Evolutionary conservation across 2,888 invertebrate genomes (phyloP).

Genomic region (Ichneumoninae sp.): DNA sequence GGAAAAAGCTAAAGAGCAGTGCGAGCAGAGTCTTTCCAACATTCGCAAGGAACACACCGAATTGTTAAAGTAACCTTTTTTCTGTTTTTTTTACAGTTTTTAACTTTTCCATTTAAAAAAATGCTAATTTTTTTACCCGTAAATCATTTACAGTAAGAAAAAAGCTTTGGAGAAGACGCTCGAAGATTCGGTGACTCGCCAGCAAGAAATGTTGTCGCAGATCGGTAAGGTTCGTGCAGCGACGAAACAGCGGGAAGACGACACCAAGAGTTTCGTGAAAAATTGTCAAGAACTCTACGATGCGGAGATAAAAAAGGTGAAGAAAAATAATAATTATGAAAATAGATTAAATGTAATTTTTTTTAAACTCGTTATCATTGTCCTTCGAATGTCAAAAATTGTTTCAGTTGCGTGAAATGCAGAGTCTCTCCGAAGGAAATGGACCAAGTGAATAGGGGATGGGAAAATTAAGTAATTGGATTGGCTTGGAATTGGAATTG

Average conservation of each 20-base stretch:
- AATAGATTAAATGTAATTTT: slow-evolving; percentile 1
- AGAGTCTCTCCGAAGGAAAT: not conserved
- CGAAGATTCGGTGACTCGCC: slow-evolving; percentile 53
- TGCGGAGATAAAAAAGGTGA: slow-evolving; percentile 70
- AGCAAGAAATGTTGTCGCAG: slow-evolving; percentile 64
- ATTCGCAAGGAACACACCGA: slow-evolving; percentile 59
- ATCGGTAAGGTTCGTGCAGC: slow-evolving; percentile 50
- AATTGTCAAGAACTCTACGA: slow-evolving; percentile 71
- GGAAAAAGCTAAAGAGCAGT: slow-evolving; percentile 57
- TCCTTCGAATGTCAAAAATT: not conserved
- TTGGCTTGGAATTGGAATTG: too few species aligned
- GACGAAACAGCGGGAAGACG: slow-evolving; percentile 59
- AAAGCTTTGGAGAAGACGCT: slow-evolving; percentile 61
- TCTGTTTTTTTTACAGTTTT: slow-evolving; percentile 6
- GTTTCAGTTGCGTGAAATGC: slow-evolving; percentile 31
- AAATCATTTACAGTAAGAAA: slow-evolving; percentile 65
- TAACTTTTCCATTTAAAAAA: slow-evolving; percentile 10
- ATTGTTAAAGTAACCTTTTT: slow-evolving; percentile 58
- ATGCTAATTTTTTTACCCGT: slow-evolving; percentile 13
- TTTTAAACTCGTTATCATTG: not conserved
- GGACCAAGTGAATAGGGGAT: not conserved
- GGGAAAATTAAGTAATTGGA: not conserved
- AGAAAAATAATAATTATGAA: slow-evolving; percentile 10
- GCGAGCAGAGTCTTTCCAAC: slow-evolving; percentile 65
- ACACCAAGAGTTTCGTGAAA: slow-evolving; percentile 61